Conservation (phyloP, 2,888 invertebrate species). For the Entomobrya proxima region DNA sequence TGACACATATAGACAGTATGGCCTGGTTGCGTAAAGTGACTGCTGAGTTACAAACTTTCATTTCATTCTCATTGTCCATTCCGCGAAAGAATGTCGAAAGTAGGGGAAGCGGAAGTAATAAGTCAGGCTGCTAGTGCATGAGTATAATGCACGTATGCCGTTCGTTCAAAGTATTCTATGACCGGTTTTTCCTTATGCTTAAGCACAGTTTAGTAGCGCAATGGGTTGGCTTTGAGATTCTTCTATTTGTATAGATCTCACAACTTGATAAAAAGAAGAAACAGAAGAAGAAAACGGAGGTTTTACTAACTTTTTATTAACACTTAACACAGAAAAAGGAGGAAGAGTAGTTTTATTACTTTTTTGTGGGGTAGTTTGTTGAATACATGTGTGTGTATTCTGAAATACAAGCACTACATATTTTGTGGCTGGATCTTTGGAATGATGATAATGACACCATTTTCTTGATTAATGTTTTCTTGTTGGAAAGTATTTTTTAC, state of each 20-base stretch:
- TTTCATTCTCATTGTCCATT: background rate
- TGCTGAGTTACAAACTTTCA: background rate
- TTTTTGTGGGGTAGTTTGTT: background rate
- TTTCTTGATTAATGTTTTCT: slow-evolving; percentile 34
- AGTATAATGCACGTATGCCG: background rate
- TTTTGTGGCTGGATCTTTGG: background rate
- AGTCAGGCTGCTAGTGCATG: slow-evolving; percentile 15
- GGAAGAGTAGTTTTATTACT: slow-evolving; percentile 2
- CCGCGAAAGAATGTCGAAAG: slow-evolving; percentile 21
- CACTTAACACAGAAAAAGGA: slow-evolving; percentile 26
- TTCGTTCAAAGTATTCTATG: background rate
- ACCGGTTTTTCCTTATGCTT: background rate
- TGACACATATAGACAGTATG: background rate
- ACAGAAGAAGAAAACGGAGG: slow-evolving; percentile 13
- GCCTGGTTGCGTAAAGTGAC: background rate
- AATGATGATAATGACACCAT: slow-evolving; percentile 39
- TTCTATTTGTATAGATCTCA: background rate
- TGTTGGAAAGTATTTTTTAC: background rate
- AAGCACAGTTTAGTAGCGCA: background rate
- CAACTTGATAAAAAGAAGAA: slow-evolving; percentile 33
- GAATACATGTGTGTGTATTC: too few species aligned
- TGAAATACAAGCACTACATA: background rate
- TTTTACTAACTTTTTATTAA: slow-evolving; percentile 36
- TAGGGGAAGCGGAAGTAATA: slow-evolving; percentile 59
- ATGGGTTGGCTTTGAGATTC: background rate